These are phyloP conservation scores for Leptothorax acervorum DNA, from an alignment of 2,888 invertebrate genomes.

Conservation along the genomic window DNA sequence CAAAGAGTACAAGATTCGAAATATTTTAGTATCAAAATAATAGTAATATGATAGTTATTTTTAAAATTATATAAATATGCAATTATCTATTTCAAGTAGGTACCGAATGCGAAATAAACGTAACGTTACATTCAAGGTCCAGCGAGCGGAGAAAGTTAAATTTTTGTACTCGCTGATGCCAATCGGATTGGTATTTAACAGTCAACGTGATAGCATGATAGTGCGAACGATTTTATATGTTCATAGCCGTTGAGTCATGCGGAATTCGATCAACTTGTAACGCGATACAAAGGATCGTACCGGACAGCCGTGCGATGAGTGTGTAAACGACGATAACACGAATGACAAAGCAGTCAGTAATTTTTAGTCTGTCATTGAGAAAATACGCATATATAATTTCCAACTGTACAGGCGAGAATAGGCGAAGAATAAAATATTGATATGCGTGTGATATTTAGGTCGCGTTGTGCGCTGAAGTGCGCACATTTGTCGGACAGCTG, in stretches of 20 bases:
- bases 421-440: conserved; percentile 28
- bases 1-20: background rate
- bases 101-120: background rate
- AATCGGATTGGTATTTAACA: conserved; percentile 20
- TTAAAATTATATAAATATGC: background rate
- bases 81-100: background rate
- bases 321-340: conserved; percentile 38
- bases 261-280: conserved; percentile 4
- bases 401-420: background rate
- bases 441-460: conserved; percentile 43
- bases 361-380: conserved; percentile 26
- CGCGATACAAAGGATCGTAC: conserved; percentile 19
- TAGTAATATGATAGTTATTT: background rate
- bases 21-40: background rate
- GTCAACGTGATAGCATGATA: conserved; percentile 8
- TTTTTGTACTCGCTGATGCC: background rate
- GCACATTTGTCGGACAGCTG: conserved; percentile 42
- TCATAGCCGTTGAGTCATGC: conserved; percentile 14
- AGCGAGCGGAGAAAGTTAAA: background rate
- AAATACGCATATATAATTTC: conserved; percentile 25
- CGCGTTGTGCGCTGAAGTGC: conserved; percentile 28
- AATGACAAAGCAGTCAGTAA: conserved; percentile 22
- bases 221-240: conserved; percentile 7
- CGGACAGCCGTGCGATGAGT: conserved; percentile 12
- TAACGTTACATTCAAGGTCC: background rate